phyloP scores from a whole-genome alignment of 2,888 invertebrate genomes.

The Andricus curvator region DNA sequence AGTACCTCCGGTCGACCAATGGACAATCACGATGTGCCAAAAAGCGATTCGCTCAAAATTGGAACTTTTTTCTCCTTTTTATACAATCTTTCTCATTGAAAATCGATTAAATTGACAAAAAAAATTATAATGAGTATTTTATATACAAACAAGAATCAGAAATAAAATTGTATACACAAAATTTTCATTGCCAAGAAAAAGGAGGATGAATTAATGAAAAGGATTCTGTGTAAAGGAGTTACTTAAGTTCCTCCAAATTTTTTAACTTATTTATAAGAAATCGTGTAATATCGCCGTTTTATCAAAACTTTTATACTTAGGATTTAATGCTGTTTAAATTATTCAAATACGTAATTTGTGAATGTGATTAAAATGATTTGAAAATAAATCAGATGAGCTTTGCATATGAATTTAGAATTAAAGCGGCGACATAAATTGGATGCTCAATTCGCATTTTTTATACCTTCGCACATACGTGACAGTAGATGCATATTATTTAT shows the following conservation, averaged over 20 bases:
- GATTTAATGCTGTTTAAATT: background rate
- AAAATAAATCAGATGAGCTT: constrained; percentile 2
- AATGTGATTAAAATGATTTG: background rate
- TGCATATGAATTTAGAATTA: background rate
- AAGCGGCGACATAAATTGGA: background rate
- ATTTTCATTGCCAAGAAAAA: background rate
- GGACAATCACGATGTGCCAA: constrained; percentile 65
- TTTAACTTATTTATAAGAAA: background rate
- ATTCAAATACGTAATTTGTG: background rate
- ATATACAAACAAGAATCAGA: background rate
- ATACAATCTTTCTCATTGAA: background rate
- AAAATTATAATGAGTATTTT: background rate
- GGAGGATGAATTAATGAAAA: background rate
- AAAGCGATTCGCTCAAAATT: constrained; percentile 46
- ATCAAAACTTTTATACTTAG: background rate
- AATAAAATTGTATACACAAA: background rate
- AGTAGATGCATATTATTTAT: constrained; percentile 37
- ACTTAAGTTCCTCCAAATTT: background rate
- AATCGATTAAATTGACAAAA: background rate
- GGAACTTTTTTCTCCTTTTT: background rate
- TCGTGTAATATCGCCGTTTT: constrained; percentile 1
- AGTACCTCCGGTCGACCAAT: constrained; percentile 51
- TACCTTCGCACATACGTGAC: constrained; percentile 28
- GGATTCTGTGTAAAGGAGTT: background rate
- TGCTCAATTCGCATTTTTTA: constrained; percentile 20